These are phyloP conservation scores for Colossoma macropomum DNA, from an alignment of 2,113 vertebrate species.

Conservation along the genomic window DNA sequence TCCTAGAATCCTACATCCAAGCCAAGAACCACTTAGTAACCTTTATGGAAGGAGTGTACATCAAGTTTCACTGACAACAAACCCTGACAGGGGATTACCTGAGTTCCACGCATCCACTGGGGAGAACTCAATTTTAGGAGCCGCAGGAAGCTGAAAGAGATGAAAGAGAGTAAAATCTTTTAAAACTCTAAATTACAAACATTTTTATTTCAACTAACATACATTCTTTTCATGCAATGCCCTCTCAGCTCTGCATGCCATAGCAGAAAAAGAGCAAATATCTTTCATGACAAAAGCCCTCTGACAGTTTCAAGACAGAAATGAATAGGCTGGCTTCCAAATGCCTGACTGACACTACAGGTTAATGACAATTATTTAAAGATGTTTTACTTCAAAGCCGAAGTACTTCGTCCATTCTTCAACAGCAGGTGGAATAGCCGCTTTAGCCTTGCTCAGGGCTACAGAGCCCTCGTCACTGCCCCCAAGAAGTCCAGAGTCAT, in stretches of 20 bases:
- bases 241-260: background rate
- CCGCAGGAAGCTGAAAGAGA: conserved; percentile 81
- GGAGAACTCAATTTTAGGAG: conserved; percentile 86
- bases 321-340: too few species aligned
- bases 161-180: conserved; percentile 12
- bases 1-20: too few species aligned
- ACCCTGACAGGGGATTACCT: conserved; percentile 73
- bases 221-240: background rate
- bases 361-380: background rate
- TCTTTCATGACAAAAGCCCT: too few species aligned
- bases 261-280: too few species aligned
- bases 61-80: conserved; percentile 1
- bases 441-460: conserved; percentile 81
- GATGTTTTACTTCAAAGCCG: conserved; percentile 81
- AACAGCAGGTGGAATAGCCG: conserved; percentile 83
- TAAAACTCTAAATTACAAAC: background rate
- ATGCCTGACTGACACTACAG: background rate
- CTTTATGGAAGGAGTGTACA: too few species aligned
- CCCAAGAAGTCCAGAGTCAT: conserved; percentile 86
- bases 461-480: conserved; percentile 80
- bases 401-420: conserved; percentile 89
- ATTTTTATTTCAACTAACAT: background rate
- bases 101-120: conserved; percentile 86
- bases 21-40: background rate
- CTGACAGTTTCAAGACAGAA: too few species aligned